These are phyloP conservation scores for Frankliniella intonsa DNA, from an alignment of 2,888 invertebrate species.

Conservation along the genomic window DNA sequence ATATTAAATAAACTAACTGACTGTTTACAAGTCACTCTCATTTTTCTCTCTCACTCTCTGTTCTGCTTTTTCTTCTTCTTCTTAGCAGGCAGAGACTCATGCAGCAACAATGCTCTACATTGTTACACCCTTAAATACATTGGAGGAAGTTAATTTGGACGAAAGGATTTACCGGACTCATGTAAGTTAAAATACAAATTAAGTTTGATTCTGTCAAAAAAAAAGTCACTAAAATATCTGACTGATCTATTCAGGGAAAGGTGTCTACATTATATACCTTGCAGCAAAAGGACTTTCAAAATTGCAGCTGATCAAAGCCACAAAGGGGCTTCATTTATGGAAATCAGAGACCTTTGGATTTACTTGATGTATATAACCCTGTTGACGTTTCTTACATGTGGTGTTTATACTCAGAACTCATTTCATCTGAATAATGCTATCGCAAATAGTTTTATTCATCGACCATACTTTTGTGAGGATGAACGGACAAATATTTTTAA, in stretches of 20 bases:
- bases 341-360: neutral
- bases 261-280: neutral
- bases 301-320: neutral
- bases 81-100: too few species aligned
- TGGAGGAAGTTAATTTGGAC: too few species aligned
- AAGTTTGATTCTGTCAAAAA: too few species aligned
- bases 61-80: neutral
- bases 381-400: neutral
- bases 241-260: neutral
- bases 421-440: neutral
- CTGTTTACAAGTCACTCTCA: neutral
- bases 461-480: neutral
- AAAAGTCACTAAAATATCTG: neutral
- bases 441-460: neutral
- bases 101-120: too few species aligned
- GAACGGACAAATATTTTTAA: conserved; percentile 4
- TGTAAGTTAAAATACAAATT: too few species aligned
- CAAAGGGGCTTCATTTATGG: neutral
- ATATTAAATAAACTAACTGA: conserved; percentile 12
- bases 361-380: neutral
- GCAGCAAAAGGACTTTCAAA: neutral
- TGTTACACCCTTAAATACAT: too few species aligned
- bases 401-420: neutral
- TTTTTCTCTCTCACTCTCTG: neutral
- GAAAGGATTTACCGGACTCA: too few species aligned